Conservation (phyloP, 2,888 invertebrate genomes). For the Stenodema calcarata region DNA sequence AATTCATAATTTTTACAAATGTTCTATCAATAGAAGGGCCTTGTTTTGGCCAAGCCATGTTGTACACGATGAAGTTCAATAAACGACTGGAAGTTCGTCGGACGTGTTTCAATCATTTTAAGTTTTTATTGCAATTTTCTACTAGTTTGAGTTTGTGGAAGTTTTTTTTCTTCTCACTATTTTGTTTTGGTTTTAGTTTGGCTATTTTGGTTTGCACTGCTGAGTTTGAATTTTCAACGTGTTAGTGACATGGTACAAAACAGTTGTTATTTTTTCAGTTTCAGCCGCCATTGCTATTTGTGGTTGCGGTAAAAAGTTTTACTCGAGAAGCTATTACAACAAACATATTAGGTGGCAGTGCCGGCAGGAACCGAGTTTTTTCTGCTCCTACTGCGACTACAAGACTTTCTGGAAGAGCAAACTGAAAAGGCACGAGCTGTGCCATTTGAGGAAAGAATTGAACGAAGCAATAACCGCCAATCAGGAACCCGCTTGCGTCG, state of each 20-base stretch:
- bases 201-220: neutral
- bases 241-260: neutral
- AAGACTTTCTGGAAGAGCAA: conserved; percentile 52
- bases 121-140: neutral
- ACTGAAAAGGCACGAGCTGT: conserved; percentile 30
- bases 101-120: neutral
- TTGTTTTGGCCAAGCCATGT: too few species aligned
- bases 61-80: neutral
- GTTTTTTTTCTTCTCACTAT: neutral
- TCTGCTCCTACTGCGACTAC: conserved; percentile 45
- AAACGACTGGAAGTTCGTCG: neutral
- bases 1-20: too few species aligned
- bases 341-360: conserved; percentile 47
- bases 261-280: neutral
- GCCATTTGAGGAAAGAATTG: conserved; percentile 19
- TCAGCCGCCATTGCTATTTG: conserved; percentile 31
- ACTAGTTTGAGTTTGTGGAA: neutral
- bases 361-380: conserved; percentile 47
- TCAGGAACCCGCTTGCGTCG: neutral
- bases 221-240: neutral
- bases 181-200: neutral
- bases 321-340: conserved; percentile 28
- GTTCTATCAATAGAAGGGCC: too few species aligned
- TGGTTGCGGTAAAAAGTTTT: conserved; percentile 49
- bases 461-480: neutral